Evolutionary conservation across 2,113 vertebrate species (phyloP).

Genomic region (Clarias gariepinus): DNA sequence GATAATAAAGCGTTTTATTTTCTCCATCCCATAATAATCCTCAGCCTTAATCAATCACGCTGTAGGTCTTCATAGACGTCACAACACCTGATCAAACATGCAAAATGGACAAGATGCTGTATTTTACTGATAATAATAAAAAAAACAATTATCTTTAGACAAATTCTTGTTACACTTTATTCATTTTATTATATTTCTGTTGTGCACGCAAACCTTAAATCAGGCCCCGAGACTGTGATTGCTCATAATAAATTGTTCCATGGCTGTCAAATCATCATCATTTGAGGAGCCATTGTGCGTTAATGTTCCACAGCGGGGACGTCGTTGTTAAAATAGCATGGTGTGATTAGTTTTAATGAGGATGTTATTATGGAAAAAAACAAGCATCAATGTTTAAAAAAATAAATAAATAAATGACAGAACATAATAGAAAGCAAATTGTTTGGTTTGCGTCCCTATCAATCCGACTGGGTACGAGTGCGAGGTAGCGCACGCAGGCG

Average conservation of each 20-base stretch:
- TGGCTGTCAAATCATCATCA: constrained; percentile 15
- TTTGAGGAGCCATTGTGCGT: constrained; percentile 4
- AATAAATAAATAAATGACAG: neutral
- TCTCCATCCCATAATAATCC: neutral
- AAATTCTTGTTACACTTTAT: neutral
- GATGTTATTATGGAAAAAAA: constrained; percentile 21
- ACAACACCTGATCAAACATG: neutral
- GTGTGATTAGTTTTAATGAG: constrained; percentile 37
- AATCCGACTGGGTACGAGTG: neutral
- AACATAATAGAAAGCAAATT: neutral
- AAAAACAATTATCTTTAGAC: neutral
- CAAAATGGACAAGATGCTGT: neutral
- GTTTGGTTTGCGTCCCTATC: constrained; percentile 10
- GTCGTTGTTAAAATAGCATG: constrained; percentile 33
- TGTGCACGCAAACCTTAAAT: neutral
- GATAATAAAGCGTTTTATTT: neutral
- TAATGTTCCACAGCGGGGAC: constrained; percentile 5
- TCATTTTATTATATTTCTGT: neutral
- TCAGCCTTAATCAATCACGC: neutral
- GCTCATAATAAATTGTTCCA: constrained; percentile 27
- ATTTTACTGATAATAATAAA: neutral
- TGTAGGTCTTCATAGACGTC: neutral
- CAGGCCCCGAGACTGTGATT: neutral
- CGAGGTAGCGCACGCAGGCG: neutral
- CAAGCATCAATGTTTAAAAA: constrained; percentile 12